A percentile compares a stretch with the other conserved stretches of the same genome.
phyloP scores from a whole-genome alignment of 2,797 vertebrate genomes.

The Anisognathus igniventris region DNA sequence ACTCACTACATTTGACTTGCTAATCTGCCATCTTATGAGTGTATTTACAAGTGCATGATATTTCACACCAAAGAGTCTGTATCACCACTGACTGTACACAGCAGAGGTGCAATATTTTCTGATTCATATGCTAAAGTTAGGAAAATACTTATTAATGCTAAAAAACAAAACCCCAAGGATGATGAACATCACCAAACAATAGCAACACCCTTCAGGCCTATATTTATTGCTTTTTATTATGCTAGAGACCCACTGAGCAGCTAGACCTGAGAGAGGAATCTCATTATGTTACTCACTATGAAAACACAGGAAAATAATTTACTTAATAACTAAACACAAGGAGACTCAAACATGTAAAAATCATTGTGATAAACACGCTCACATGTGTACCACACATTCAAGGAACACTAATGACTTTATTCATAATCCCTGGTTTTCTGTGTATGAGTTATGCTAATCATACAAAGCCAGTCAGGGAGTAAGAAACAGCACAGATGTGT shows the following conservation, averaged over 20 bases:
- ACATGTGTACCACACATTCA: background rate
- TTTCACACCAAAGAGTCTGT: background rate
- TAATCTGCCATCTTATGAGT: background rate
- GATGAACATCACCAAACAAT: background rate
- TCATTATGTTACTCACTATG: background rate
- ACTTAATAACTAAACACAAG: background rate
- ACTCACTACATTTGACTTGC: conserved; percentile 40
- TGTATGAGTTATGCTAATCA: background rate
- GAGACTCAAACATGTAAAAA: background rate
- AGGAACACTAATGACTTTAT: background rate
- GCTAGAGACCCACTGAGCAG: background rate
- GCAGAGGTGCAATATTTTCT: background rate
- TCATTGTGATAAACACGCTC: background rate
- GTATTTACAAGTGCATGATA: background rate
- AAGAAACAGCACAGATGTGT: background rate
- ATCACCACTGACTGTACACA: background rate
- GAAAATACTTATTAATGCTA: background rate
- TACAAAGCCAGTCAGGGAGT: background rate
- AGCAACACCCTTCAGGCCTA: background rate
- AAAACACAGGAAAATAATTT: background rate
- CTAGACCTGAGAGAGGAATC: background rate
- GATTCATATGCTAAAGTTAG: background rate
- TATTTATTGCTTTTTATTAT: background rate
- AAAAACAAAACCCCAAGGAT: background rate
- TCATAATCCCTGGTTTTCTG: background rate